phyloP scores from a whole-genome alignment of 2,888 invertebrate genomes.

The Phyllotreta striolata region DNA sequence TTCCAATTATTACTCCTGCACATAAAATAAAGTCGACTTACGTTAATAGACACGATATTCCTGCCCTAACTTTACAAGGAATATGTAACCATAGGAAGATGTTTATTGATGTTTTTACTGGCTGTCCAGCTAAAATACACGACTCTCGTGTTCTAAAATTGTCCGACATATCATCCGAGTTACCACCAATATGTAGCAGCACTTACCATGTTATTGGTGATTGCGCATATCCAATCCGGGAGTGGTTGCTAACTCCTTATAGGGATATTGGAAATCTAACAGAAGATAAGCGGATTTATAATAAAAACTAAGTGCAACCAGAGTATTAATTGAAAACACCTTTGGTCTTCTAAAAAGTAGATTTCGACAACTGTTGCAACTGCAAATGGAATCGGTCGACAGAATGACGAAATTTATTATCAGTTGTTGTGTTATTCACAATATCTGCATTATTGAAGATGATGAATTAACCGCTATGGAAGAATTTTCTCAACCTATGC shows the following conservation, averaged over 20 bases:
- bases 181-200: constrained; percentile 11
- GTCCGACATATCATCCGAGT: neutral
- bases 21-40: constrained; percentile 12
- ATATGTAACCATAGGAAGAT: constrained; percentile 6
- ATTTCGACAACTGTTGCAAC: constrained; percentile 7
- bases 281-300: constrained; percentile 3
- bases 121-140: constrained; percentile 9
- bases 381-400: neutral
- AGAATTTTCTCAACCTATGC: neutral
- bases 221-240: constrained; percentile 16
- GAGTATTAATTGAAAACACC: constrained; percentile 20
- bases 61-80: constrained; percentile 11
- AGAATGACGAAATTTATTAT: too few species aligned
- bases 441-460: constrained; percentile 15
- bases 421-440: constrained; percentile 15
- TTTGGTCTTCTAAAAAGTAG: constrained; percentile 16
- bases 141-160: constrained; percentile 13
- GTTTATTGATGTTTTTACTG: constrained; percentile 13
- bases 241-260: constrained; percentile 21
- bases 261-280: constrained; percentile 17
- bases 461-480: constrained; percentile 3
- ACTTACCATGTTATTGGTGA: constrained; percentile 19
- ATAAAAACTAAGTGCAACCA: constrained; percentile 8
- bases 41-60: constrained; percentile 4
- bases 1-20: constrained; percentile 6